Conservation (phyloP, 2,797 vertebrate species). For the Sandelia bainsii region DNA sequence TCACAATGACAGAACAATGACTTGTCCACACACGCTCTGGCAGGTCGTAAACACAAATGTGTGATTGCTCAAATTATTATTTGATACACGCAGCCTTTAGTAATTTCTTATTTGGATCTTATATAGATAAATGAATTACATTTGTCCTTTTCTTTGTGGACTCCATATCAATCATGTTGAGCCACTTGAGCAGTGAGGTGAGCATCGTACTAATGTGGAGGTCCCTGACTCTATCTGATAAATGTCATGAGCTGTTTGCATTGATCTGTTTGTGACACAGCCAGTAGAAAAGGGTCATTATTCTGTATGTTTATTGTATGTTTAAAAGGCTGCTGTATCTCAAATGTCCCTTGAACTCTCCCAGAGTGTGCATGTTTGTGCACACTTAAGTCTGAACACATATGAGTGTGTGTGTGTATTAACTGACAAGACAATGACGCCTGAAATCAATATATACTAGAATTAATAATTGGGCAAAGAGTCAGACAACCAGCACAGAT, state of each 20-base stretch:
- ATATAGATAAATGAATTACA: constrained; percentile 36
- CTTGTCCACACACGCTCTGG: neutral
- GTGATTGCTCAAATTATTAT: constrained; percentile 28
- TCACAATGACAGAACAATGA: constrained; percentile 21
- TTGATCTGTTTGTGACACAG: constrained; percentile 78
- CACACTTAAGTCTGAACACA: constrained; percentile 11
- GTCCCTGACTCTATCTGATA: constrained; percentile 79
- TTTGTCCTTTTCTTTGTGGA: constrained; percentile 47
- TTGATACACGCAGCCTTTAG: constrained; percentile 22
- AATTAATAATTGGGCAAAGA: constrained; percentile 9
- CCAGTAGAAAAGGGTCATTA: constrained; percentile 54
- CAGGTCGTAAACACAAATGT: constrained; percentile 30
- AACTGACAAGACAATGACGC: constrained; percentile 1
- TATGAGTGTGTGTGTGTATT: neutral
- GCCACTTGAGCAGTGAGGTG: constrained; percentile 69
- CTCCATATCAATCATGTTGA: constrained; percentile 69
- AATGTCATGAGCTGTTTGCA: constrained; percentile 81
- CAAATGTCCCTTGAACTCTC: constrained; percentile 1
- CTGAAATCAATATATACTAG: constrained; percentile 5
- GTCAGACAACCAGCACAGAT: constrained; percentile 7
- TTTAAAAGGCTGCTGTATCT: constrained; percentile 29
- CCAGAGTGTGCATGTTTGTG: neutral
- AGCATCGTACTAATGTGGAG: constrained; percentile 75
- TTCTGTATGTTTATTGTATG: constrained; percentile 23
- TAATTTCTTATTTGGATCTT: constrained; percentile 39